phyloP scores from a whole-genome alignment of 2,113 vertebrate species.

The Ia io region DNA sequence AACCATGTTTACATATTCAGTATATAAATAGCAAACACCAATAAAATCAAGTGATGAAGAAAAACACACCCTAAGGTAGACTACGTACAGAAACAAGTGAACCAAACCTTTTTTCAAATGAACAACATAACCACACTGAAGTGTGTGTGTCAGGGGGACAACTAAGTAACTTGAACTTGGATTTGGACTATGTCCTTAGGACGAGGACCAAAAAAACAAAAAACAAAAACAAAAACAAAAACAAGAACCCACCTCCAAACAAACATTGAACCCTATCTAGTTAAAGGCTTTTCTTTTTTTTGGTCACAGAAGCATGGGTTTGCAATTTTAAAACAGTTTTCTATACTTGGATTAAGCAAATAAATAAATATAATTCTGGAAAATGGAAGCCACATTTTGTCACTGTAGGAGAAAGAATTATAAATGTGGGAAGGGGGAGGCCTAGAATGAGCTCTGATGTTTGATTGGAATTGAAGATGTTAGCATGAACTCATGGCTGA shows the following conservation, averaged over 20 bases:
- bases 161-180: background rate
- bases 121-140: background rate
- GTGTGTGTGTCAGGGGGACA: too few species aligned
- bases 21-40: background rate
- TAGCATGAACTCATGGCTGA: background rate
- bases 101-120: background rate
- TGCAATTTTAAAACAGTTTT: slow-evolving; percentile 29
- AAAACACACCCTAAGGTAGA: background rate
- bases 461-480: background rate
- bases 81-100: background rate
- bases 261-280: background rate
- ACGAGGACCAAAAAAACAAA: background rate
- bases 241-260: background rate
- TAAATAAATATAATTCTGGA: background rate
- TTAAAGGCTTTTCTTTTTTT: background rate
- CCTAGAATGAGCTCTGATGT: background rate
- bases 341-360: slow-evolving; percentile 9
- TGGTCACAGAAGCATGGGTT: background rate
- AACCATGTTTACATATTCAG: background rate
- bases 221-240: background rate
- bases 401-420: background rate
- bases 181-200: slow-evolving; percentile 30
- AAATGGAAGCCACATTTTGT: background rate
- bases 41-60: background rate
- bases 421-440: background rate